Percentiles rank a stretch among this genome's conserved stretches.
These are phyloP conservation scores for Hephaestus fuliginosus DNA, from an alignment of 2,797 vertebrate species.

Conservation along the genomic window DNA sequence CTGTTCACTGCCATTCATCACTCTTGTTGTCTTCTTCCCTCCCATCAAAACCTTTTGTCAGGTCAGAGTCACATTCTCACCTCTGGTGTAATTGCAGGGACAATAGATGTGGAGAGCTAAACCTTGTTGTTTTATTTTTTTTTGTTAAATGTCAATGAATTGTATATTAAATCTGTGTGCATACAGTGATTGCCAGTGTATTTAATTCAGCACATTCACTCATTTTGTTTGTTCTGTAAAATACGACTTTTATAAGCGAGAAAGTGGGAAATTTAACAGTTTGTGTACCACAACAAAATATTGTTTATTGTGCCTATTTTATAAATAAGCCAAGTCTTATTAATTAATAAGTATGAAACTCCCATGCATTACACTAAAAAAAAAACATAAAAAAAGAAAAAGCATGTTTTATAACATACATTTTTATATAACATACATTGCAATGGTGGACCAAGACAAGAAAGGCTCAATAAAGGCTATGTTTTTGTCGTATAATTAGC, in stretches of 20 bases:
- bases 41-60: slow-evolving; percentile 15
- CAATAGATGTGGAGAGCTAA: slow-evolving; percentile 30
- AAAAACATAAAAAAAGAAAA: no score
- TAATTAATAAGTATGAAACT: neutral
- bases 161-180: slow-evolving; percentile 31
- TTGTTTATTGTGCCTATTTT: neutral
- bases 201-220: neutral
- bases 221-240: neutral
- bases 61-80: slow-evolving; percentile 35
- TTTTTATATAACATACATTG: neutral
- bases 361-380: neutral
- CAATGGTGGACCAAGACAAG: neutral
- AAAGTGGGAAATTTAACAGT: neutral
- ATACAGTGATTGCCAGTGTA: slow-evolving; percentile 16
- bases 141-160: slow-evolving; percentile 46
- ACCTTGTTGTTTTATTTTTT: slow-evolving; percentile 27
- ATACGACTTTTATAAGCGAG: neutral
- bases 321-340: neutral
- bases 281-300: neutral
- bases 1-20: neutral
- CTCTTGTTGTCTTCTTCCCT: slow-evolving; percentile 1
- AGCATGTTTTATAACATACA: neutral
- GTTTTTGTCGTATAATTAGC: neutral
- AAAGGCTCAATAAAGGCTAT: neutral
- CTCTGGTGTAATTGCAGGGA: slow-evolving; percentile 58